A percentile compares a stretch with the other conserved stretches of the same genome.
Evolutionary conservation across 1,140 invertebrate species (phyloP).

Genomic region (Musca domestica): DNA sequence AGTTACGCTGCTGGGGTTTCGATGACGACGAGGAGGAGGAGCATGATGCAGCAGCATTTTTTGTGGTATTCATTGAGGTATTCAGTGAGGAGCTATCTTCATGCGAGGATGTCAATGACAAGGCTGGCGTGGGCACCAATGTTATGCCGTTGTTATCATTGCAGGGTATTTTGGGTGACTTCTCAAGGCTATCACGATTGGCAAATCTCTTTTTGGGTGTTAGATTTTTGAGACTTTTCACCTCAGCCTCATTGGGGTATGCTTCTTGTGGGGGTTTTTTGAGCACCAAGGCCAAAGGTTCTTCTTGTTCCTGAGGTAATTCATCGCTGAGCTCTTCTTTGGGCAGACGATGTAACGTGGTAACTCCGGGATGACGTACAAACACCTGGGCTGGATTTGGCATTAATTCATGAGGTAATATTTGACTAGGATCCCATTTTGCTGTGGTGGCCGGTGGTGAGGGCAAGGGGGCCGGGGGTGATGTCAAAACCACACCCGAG

Average conservation of each 20-base stretch:
- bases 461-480: constrained; percentile 39
- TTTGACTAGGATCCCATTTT: constrained; percentile 52
- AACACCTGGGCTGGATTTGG: constrained; percentile 51
- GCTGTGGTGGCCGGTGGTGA: constrained; percentile 52
- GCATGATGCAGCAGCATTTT: neutral
- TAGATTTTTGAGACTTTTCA: neutral
- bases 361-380: constrained; percentile 54
- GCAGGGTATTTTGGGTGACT: neutral
- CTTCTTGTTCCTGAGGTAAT: constrained; percentile 40
- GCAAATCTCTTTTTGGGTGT: constrained; percentile 12
- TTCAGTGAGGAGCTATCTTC: constrained; percentile 24
- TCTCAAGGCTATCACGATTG: neutral
- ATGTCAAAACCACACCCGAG: constrained; percentile 39
- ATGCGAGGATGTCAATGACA: constrained; percentile 31
- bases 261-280: constrained; percentile 28
- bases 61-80: constrained; percentile 17
- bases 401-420: constrained; percentile 40
- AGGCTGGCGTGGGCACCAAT: constrained; percentile 17
- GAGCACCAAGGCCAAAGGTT: constrained; percentile 42
- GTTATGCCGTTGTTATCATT: neutral
- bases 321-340: constrained; percentile 31
- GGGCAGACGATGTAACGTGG: constrained; percentile 44
- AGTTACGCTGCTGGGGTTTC: constrained; percentile 76
- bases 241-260: constrained; percentile 10
- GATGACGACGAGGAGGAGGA: neutral